Evolutionary conservation across 2,888 invertebrate genomes (phyloP).

Genomic region (Sicus ferrugineus): DNA sequence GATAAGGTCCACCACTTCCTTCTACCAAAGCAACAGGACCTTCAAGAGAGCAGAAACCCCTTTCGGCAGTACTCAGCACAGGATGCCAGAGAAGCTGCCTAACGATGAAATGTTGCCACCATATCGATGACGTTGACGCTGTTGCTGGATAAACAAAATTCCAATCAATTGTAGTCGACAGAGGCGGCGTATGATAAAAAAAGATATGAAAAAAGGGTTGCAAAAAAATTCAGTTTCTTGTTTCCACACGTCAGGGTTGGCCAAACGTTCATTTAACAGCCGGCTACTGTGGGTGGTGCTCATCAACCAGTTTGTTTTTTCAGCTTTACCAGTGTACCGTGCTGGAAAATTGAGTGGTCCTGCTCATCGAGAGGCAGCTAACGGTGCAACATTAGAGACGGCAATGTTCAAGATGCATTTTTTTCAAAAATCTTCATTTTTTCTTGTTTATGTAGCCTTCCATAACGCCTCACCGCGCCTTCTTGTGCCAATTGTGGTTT

Average conservation of each 20-base stretch:
- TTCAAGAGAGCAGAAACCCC: not conserved
- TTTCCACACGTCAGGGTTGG: slow-evolving; percentile 4
- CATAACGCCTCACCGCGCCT: not conserved
- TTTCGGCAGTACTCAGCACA: not conserved
- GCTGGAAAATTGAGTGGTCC: slow-evolving; percentile 54
- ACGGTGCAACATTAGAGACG: slow-evolving; percentile 42
- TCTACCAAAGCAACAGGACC: not conserved
- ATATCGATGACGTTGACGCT: slow-evolving; percentile 41
- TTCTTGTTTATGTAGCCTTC: slow-evolving; percentile 18
- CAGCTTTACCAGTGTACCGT: not conserved
- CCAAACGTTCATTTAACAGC: not conserved
- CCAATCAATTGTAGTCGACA: slow-evolving; percentile 56
- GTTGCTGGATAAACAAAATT: slow-evolving; percentile 43
- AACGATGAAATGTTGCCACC: slow-evolving; percentile 36
- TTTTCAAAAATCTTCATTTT: slow-evolving; percentile 6
- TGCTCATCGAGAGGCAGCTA: slow-evolving; percentile 49
- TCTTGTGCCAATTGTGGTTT: slow-evolving; percentile 47
- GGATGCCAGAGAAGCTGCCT: no score
- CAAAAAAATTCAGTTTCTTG: slow-evolving; percentile 17
- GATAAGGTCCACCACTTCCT: no score
- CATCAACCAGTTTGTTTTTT: slow-evolving; percentile 44
- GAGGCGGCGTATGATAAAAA: not conserved
- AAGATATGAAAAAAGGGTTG: not conserved
- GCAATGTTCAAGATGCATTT: slow-evolving; percentile 54
- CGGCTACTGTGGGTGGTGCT: slow-evolving; percentile 29